Evolutionary conservation across 2,797 vertebrate species (phyloP), one percentile per base, ranked within the genome.

Genomic region (Cryptoblepharus egeriae): DNA sequence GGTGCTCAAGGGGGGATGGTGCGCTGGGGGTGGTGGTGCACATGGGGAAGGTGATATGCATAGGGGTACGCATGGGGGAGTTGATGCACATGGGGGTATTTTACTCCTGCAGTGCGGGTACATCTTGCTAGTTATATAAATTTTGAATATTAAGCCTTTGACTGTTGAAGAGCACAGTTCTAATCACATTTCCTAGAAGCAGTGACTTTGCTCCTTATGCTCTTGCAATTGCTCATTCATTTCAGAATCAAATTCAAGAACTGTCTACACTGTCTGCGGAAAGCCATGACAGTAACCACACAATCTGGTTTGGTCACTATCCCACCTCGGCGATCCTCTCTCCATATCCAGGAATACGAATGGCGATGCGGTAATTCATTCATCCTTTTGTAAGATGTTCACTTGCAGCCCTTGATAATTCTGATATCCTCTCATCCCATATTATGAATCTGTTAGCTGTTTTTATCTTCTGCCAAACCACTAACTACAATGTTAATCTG

Each of bases 281-380:
- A 95, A 98, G 97, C 90, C 92, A 93, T 74, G 90, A 55, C 67
- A 99, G 96, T 94, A 99, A 99, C 93, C 98, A 99, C 88, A 97
- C 97, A 5, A 85, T 99, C 94, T 99, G 98, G 98, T 99, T 99
- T 92, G 98, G 99, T 88, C 99, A 99, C 92, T 99, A 97, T 91
- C 97, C 98, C 87, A 99, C 98, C 16, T 99, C 98, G 76, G 97
- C 97, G 13, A 94, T 99, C 49, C 95, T 99, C 91, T 99, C 98
- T 1, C 94, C 97, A 2, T 95, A 95, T 65, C 98, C 98, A 2
- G 98, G 99, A 85, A 93, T 99, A 84, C 93, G 97, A 76, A 90
- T 95, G 24, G 72, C 97, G 83, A 99, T 99, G 98, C 98, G 97
- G 98, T 98, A 86, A 94, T 80, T 12, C 49, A 2, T 82, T 65